These are phyloP conservation scores for Agapornis roseicollis DNA, from an alignment of 2,113 vertebrate genomes.

Conservation along the genomic window DNA sequence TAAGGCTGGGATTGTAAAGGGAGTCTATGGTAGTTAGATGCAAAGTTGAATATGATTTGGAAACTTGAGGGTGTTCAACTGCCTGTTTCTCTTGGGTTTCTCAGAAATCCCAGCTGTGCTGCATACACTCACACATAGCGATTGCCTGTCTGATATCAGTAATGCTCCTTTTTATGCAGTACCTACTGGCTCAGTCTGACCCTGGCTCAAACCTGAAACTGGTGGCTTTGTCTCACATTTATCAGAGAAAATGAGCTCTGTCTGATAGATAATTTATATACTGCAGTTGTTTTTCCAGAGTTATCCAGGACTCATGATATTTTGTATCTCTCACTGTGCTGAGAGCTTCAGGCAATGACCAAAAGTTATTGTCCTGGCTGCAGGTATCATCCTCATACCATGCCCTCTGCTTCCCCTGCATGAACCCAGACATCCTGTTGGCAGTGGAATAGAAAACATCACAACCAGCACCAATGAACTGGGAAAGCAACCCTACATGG, in stretches of 20 bases:
- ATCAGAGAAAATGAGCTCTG: background rate
- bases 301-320: background rate
- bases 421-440: background rate
- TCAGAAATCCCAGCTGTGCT: background rate
- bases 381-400: background rate
- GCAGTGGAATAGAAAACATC: background rate
- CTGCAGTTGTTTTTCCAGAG: background rate
- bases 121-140: background rate
- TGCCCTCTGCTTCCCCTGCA: background rate
- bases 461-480: background rate
- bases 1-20: background rate
- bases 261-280: background rate
- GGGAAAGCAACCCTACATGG: slow-evolving; percentile 22
- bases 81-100: background rate
- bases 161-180: background rate
- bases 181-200: background rate
- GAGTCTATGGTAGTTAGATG: background rate
- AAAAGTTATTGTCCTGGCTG: background rate
- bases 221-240: background rate
- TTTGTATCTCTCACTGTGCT: background rate
- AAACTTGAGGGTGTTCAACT: background rate
- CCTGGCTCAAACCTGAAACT: background rate
- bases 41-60: background rate
- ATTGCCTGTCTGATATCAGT: background rate
- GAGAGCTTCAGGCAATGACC: background rate